Percentiles rank a stretch among this genome's conserved stretches.
phyloP scores from a whole-genome alignment of 1,140 invertebrate genomes.

The Pogonomyrmex californicus region DNA sequence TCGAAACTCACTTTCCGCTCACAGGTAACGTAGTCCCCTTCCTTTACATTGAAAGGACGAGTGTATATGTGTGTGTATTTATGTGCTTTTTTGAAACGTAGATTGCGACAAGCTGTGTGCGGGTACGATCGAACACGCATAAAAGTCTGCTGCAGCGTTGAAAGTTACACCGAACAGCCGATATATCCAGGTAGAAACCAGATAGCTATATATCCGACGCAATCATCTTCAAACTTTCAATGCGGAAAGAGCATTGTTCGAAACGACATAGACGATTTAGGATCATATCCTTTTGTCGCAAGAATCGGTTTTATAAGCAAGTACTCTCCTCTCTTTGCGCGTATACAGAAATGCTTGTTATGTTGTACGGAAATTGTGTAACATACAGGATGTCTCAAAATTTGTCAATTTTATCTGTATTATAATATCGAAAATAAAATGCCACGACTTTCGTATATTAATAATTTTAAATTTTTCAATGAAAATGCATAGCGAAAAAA shows the following conservation, averaged over 20 bases:
- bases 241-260: constrained; percentile 76
- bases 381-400: constrained; percentile 17
- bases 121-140: constrained; percentile 72
- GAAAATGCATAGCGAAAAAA: neutral
- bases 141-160: constrained; percentile 77
- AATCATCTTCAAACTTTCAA: constrained; percentile 48
- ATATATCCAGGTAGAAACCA: neutral
- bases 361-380: neutral
- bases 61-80: neutral
- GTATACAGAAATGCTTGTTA: neutral
- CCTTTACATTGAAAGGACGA: neutral
- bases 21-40: constrained; percentile 72
- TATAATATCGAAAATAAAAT: too few species aligned
- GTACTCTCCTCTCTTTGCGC: constrained; percentile 35
- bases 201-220: neutral
- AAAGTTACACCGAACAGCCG: constrained; percentile 24
- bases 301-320: constrained; percentile 79
- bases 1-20: constrained; percentile 73
- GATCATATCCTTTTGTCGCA: constrained; percentile 79
- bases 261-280: constrained; percentile 68
- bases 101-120: constrained; percentile 80
- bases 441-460: neutral
- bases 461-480: neutral
- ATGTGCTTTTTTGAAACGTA: constrained; percentile 31
- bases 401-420: neutral